A percentile compares a stretch with the other conserved stretches of the same genome.
phyloP scores from a whole-genome alignment of 2,797 vertebrate genomes.

The Thalassophryne amazonica region DNA sequence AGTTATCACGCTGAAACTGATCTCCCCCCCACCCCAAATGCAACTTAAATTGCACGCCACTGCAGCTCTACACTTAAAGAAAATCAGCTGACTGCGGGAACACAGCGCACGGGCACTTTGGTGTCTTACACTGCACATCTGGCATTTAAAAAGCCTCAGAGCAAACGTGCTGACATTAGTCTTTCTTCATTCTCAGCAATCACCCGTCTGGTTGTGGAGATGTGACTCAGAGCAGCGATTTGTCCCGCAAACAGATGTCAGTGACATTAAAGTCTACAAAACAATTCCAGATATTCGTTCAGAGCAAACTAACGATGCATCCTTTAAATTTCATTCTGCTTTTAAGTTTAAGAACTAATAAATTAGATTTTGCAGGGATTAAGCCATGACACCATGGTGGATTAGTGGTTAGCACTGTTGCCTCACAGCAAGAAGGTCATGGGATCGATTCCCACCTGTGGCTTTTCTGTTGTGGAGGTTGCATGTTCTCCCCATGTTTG shows the following conservation, averaged over 20 bases:
- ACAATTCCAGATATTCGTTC: not conserved
- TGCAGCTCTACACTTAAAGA: conserved; percentile 20
- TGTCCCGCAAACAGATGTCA: conserved; percentile 17
- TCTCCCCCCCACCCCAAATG: conserved; percentile 20
- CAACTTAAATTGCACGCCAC: conserved; percentile 20
- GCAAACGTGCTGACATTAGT: conserved; percentile 57
- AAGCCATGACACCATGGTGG: too few species aligned
- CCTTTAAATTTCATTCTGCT: too few species aligned
- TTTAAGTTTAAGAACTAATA: too few species aligned
- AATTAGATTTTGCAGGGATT: too few species aligned
- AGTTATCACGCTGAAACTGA: not conserved
- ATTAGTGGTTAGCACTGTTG: too few species aligned
- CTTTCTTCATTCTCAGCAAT: conserved; percentile 38
- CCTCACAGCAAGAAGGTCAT: too few species aligned
- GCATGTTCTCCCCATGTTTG: too few species aligned
- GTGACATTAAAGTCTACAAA: not conserved
- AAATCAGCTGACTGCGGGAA: conserved; percentile 60
- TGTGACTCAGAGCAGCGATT: conserved; percentile 16
- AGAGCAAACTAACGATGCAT: too few species aligned
- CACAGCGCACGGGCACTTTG: conserved; percentile 39
- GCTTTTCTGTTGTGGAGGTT: too few species aligned
- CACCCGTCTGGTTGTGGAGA: conserved; percentile 52
- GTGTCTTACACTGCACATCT: conserved; percentile 62
- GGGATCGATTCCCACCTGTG: too few species aligned
- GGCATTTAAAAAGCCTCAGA: conserved; percentile 65